Conservation (phyloP, 1,140 invertebrate species). For the Campodea augens region DNA sequence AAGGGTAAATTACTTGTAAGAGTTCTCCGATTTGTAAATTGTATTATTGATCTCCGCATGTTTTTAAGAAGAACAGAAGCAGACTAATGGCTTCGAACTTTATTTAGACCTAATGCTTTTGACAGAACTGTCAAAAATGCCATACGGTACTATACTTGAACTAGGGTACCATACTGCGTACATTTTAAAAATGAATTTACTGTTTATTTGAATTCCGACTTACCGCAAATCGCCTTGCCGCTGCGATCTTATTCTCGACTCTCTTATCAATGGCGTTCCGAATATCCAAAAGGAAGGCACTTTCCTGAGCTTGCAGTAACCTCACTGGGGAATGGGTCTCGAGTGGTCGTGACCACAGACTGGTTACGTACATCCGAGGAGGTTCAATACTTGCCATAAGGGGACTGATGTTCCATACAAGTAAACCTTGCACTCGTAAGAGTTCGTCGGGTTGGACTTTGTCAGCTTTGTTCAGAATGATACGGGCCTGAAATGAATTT, state of each 20-base stretch:
- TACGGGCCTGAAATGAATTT: too few species aligned
- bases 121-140: too few species aligned
- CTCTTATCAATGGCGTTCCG: slow-evolving; percentile 62
- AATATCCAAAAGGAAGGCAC: slow-evolving; percentile 65
- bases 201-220: too few species aligned
- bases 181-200: too few species aligned
- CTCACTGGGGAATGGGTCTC: slow-evolving; percentile 54
- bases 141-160: too few species aligned
- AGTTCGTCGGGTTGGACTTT: slow-evolving; percentile 79
- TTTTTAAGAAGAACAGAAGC: too few species aligned
- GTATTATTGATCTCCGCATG: too few species aligned
- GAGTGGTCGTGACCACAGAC: slow-evolving; percentile 71
- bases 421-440: slow-evolving; percentile 75
- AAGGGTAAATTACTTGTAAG: too few species aligned
- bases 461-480: slow-evolving; percentile 87
- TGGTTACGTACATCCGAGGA: slow-evolving; percentile 85
- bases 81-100: too few species aligned
- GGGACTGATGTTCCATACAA: slow-evolving; percentile 91
- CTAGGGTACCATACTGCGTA: too few species aligned
- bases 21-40: too few species aligned
- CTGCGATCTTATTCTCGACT: slow-evolving; percentile 84
- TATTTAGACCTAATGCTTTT: too few species aligned
- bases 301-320: slow-evolving; percentile 66
- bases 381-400: slow-evolving; percentile 81
- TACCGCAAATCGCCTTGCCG: slow-evolving; percentile 79